These are phyloP conservation scores for Melinopterus prodromus DNA, from an alignment of 2,888 invertebrate genomes.

Conservation along the genomic window DNA sequence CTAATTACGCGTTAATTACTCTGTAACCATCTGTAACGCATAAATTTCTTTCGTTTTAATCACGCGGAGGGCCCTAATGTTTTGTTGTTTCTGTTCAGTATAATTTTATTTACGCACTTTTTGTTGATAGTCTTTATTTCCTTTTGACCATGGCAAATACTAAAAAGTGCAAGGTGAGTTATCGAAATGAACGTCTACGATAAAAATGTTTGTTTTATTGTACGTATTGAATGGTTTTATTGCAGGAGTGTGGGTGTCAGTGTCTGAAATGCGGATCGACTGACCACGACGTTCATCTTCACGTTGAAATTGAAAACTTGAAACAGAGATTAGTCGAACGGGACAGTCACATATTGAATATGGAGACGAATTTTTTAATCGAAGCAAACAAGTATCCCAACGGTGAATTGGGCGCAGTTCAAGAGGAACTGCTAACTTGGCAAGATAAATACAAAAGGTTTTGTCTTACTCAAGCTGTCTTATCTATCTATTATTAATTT, in stretches of 20 bases:
- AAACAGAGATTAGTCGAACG: slow-evolving; percentile 83
- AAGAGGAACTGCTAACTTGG: slow-evolving; percentile 87
- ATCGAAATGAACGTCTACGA: background rate
- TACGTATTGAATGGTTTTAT: background rate
- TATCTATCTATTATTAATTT: slow-evolving; percentile 12
- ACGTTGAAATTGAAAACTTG: slow-evolving; percentile 87
- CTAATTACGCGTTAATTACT: background rate
- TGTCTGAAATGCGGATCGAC: slow-evolving; percentile 63
- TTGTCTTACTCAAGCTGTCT: slow-evolving; percentile 17
- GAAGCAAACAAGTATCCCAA: slow-evolving; percentile 66
- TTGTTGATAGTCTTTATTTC: background rate
- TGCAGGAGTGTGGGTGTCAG: slow-evolving; percentile 69
- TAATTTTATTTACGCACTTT: background rate
- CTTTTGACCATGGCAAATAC: background rate
- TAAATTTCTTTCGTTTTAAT: background rate
- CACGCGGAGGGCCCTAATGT: background rate
- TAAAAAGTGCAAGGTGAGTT: background rate
- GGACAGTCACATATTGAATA: slow-evolving; percentile 83
- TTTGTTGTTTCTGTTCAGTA: background rate
- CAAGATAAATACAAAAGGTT: slow-evolving; percentile 92
- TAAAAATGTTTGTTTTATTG: background rate
- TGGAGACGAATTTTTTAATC: slow-evolving; percentile 87
- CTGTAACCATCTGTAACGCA: too few species aligned
- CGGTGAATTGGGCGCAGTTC: slow-evolving; percentile 78
- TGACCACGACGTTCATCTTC: slow-evolving; percentile 73